Conservation (phyloP, 2,888 invertebrate genomes). For the Drosophila subsilvestris region DNA sequence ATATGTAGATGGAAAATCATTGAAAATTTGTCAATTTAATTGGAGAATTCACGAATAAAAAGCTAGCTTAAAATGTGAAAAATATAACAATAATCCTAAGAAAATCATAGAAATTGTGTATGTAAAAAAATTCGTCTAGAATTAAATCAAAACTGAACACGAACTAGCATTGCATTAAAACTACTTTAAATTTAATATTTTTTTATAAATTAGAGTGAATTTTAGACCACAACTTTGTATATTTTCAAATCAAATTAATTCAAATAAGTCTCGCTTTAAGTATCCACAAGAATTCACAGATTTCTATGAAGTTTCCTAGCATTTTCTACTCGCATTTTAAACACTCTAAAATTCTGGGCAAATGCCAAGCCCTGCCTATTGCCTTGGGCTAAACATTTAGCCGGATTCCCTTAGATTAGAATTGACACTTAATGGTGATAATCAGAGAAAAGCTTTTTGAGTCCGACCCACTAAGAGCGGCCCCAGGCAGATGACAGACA, state of each 20-base stretch:
- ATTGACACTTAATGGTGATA: constrained; percentile 69
- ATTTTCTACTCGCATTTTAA: neutral
- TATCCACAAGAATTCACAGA: no score
- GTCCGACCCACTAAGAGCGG: constrained; percentile 31
- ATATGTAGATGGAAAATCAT: constrained; percentile 37
- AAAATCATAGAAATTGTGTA: neutral
- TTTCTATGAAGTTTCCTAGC: neutral
- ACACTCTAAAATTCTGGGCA: neutral
- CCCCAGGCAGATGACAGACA: constrained; percentile 8
- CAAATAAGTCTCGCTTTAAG: neutral
- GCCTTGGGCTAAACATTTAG: constrained; percentile 15
- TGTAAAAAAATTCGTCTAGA: neutral
- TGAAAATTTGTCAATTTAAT: constrained; percentile 40
- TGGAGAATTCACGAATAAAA: constrained; percentile 2
- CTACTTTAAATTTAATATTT: neutral
- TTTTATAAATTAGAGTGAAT: neutral
- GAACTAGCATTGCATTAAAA: no score
- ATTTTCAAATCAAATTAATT: neutral
- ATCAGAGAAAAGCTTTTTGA: constrained; percentile 64
- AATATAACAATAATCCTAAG: neutral
- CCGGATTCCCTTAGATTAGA: constrained; percentile 54
- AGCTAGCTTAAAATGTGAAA: neutral
- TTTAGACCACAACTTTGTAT: no score
- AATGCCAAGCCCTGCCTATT: neutral
- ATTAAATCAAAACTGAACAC: neutral